These are phyloP conservation scores for Micrasema minimum DNA, from an alignment of 1,140 invertebrate genomes.

Conservation along the genomic window DNA sequence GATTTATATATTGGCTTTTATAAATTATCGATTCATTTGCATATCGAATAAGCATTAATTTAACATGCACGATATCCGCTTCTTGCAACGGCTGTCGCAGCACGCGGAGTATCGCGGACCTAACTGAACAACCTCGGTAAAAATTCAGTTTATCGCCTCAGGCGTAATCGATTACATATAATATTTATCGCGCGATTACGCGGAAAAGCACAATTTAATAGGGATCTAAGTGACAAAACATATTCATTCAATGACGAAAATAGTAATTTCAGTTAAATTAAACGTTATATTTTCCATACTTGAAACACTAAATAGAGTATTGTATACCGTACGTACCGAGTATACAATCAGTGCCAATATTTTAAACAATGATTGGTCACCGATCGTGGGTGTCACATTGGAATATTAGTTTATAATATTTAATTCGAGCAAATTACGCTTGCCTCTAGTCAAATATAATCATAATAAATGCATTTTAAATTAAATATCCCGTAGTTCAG, in stretches of 20 bases:
- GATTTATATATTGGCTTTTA: conserved; percentile 15
- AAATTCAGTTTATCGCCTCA: conserved; percentile 15
- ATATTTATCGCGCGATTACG: conserved; percentile 17
- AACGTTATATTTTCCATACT: not conserved
- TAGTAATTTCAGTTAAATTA: not conserved
- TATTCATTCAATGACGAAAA: not conserved
- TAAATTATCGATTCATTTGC: conserved; percentile 19
- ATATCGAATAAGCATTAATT: conserved; percentile 19
- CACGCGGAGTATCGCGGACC: not conserved
- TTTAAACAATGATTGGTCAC: conserved; percentile 13
- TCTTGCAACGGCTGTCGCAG: conserved; percentile 1
- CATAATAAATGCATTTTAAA: not conserved
- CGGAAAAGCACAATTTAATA: not conserved
- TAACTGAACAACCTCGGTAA: not conserved
- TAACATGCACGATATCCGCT: conserved; percentile 10
- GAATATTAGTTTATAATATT: not conserved
- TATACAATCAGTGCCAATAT: not conserved
- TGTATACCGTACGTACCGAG: not conserved
- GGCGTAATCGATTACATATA: conserved; percentile 18
- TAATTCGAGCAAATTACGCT: not conserved
- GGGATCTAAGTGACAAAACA: not conserved
- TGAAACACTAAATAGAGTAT: not conserved
- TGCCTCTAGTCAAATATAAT: not conserved
- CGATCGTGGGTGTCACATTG: conserved; percentile 11
- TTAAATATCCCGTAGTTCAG: not conserved